A percentile compares a stretch with the other conserved stretches of the same genome.
Evolutionary conservation across 2,888 invertebrate genomes (phyloP).

Genomic region (Sinelater perroti): DNA sequence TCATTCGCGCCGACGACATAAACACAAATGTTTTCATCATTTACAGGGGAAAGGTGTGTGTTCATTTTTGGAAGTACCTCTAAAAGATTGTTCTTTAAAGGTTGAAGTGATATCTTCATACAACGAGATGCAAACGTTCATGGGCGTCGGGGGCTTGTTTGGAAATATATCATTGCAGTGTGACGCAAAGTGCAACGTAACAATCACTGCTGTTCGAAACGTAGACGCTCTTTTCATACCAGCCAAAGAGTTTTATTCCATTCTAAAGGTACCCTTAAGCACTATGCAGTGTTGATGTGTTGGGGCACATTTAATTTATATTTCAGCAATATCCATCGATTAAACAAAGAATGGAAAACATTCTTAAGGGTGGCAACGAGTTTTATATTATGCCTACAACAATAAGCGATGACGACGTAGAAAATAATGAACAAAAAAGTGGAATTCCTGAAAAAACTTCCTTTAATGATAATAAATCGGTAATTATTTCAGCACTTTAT

Average conservation of each 20-base stretch:
- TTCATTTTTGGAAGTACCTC: too few relatives aligned
- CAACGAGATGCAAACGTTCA: constrained; percentile 64
- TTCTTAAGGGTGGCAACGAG: constrained; percentile 58
- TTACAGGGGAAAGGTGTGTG: constrained; percentile 64
- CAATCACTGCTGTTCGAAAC: constrained; percentile 62
- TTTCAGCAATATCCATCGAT: constrained; percentile 63
- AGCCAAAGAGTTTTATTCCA: constrained; percentile 63
- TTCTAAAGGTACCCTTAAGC: constrained; percentile 53
- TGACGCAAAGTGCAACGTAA: constrained; percentile 61
- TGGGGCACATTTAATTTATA: constrained; percentile 39
- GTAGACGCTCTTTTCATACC: constrained; percentile 63
- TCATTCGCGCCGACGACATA: constrained; percentile 63
- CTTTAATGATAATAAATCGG: neutral
- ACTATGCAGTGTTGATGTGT: neutral
- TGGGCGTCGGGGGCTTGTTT: constrained; percentile 66
- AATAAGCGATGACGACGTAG: neutral
- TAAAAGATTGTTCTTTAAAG: neutral
- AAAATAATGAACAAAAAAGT: neutral
- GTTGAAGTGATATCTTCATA: constrained; percentile 55
- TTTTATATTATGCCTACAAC: constrained; percentile 61
- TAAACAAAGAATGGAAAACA: constrained; percentile 60
- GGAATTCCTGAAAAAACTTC: neutral
- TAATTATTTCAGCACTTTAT: neutral
- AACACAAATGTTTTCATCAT: constrained; percentile 64
- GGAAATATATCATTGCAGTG: constrained; percentile 63